phyloP scores from a whole-genome alignment of 92 coral and sea anemone genomes.

The Epizoanthus ramosus region DNA sequence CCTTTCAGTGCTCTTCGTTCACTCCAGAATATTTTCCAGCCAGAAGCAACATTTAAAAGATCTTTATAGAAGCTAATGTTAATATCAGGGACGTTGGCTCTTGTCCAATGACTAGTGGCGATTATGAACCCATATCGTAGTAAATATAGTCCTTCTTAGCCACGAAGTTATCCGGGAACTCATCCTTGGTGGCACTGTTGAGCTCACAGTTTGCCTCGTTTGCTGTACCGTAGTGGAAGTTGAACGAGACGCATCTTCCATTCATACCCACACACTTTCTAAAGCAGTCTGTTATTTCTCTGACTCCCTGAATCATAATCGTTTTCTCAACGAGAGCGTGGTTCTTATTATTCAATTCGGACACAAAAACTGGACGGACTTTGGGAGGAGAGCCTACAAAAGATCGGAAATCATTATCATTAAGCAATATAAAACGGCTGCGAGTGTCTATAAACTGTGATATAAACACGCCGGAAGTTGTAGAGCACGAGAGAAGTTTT shows the following conservation, averaged over 20 bases:
- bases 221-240: background rate
- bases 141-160: constrained; percentile 3
- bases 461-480: no score
- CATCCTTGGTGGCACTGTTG: constrained; percentile 11
- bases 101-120: no score
- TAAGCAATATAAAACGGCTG: no score
- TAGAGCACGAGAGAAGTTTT: no score
- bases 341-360: constrained; percentile 26
- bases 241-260: constrained; percentile 31
- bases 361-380: constrained; percentile 18
- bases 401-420: background rate
- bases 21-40: no score
- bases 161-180: constrained; percentile 19
- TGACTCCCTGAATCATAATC: constrained; percentile 13
- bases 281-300: constrained; percentile 23
- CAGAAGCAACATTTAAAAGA: no score
- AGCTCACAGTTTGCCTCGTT: constrained; percentile 25
- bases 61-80: no score
- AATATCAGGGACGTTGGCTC: no score
- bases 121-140: constrained; percentile 14
- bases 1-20: no score
- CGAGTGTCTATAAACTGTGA: no score
- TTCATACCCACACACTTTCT: constrained; percentile 32
- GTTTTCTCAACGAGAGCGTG: constrained; percentile 9
- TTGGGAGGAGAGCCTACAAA: background rate